Evolutionary conservation across 2,888 invertebrate species (phyloP).

Genomic region (Cenopis cana): DNA sequence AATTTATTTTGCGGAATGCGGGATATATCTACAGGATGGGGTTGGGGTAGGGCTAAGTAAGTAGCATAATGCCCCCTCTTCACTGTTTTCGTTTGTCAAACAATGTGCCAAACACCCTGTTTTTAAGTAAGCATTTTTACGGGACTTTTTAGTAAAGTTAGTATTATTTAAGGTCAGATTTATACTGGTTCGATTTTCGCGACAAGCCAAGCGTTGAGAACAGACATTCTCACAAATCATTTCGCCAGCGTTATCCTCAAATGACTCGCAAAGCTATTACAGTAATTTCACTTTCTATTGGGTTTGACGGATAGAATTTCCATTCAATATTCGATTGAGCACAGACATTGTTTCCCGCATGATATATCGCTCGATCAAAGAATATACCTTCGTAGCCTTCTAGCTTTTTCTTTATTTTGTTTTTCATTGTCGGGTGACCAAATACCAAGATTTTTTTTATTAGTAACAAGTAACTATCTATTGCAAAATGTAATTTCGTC

Average conservation of each 20-base stretch:
- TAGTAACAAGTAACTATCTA: no score
- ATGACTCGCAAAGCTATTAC: conserved; percentile 26
- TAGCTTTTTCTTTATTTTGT: conserved; percentile 17
- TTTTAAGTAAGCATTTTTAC: no score
- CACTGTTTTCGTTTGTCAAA: no score
- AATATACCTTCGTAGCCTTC: conserved; percentile 15
- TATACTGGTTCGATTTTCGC: background rate
- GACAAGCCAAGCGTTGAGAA: background rate
- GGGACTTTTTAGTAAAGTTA: no score
- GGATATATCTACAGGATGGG: no score
- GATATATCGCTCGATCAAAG: conserved; percentile 32
- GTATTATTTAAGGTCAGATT: background rate
- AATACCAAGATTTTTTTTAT: background rate
- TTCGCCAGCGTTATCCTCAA: conserved; percentile 9
- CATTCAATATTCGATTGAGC: conserved; percentile 38
- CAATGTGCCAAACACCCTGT: no score
- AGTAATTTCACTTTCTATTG: conserved; percentile 36
- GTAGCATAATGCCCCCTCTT: no score
- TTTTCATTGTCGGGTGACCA: conserved; percentile 1
- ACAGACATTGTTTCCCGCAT: conserved; percentile 30
- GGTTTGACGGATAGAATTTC: conserved; percentile 34
- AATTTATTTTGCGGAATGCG: no score
- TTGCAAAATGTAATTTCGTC: no score
- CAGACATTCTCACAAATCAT: conserved; percentile 10
- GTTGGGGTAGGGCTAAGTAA: no score